phyloP scores from a whole-genome alignment of 2,113 vertebrate genomes.

The Polypterus senegalus region DNA sequence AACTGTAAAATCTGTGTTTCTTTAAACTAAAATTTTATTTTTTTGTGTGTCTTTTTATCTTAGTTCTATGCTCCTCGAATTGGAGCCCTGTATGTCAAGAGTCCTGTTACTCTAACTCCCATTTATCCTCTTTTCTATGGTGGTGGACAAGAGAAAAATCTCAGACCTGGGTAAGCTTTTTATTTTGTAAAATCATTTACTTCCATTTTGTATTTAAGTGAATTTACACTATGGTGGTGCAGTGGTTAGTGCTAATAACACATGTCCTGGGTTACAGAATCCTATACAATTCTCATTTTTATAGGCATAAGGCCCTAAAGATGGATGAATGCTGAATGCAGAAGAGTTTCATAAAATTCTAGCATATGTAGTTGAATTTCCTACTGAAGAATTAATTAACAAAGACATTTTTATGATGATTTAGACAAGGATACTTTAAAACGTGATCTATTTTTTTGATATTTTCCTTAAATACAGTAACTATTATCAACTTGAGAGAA shows the following conservation, averaged over 20 bases:
- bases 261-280: too few species aligned
- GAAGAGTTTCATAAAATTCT: too few species aligned
- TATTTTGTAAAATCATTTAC: background rate
- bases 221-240: background rate
- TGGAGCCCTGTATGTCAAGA: slow-evolving; percentile 60
- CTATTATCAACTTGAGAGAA: background rate
- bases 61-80: slow-evolving; percentile 87
- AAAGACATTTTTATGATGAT: too few species aligned
- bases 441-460: too few species aligned
- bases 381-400: too few species aligned
- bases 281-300: too few species aligned
- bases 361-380: too few species aligned
- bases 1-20: background rate
- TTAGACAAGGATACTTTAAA: too few species aligned
- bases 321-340: too few species aligned
- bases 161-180: slow-evolving; percentile 74
- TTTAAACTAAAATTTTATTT: background rate
- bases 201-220: background rate
- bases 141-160: slow-evolving; percentile 83
- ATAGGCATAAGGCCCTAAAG: too few species aligned
- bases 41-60: slow-evolving; percentile 7
- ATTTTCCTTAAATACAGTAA: too few species aligned
- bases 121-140: slow-evolving; percentile 79
- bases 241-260: too few species aligned
- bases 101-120: slow-evolving; percentile 51